Base-by-base conservation (phyloP, 2,888 invertebrate genomes). In the Orthonevra nobilis region DNA sequence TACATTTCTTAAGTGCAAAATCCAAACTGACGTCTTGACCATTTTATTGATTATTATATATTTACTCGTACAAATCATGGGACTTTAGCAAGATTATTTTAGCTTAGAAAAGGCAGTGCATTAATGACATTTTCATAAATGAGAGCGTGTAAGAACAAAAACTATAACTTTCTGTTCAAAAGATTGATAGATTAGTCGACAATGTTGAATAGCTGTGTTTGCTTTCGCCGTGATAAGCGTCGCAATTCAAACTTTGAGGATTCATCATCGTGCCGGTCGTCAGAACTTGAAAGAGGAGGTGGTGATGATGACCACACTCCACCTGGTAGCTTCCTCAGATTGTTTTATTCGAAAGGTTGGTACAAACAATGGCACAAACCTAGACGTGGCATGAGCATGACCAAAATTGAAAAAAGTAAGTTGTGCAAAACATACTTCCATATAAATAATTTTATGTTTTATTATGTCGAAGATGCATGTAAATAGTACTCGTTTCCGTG, bases 381-480 rank as follows among this genome's bases (percentile, higher is more conserved):
- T 82, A 92, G 92, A 82, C 92, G 93, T 82, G 86, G 86, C 72
- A 91, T 93, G 87, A 93, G 93, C 89, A 94, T 94, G 93, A 93
- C 93, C 15, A 93, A 93, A 87, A 92, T 93, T 66, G 94, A 94
- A 89, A 91, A 93, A 90, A 93, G 94, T 94, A 88, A 93, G 92
- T 91, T 83, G n/a, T n/a, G n/a, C n/a, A n/a, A n/a, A n/a, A n/a
- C n/a, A n/a, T n/a, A n/a, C n/a, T n/a, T n/a, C n/a, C n/a, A n/a
- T n/a, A n/a, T n/a, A n/a, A n/a, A n/a, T n/a, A n/a, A n/a, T n/a
- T n/a, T n/a, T n/a, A n/a, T n/a, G n/a, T n/a, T n/a, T n/a, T n/a
- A n/a, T 17, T 19, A 14, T 44, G 6, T 2, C 6, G n/a, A 42
- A 20, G 2, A n/a, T 9, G 9, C 19, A 5, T 23, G 10, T 23